Conservation (phyloP, 2,888 invertebrate species). For the Dasysyrphus albostriatus region DNA sequence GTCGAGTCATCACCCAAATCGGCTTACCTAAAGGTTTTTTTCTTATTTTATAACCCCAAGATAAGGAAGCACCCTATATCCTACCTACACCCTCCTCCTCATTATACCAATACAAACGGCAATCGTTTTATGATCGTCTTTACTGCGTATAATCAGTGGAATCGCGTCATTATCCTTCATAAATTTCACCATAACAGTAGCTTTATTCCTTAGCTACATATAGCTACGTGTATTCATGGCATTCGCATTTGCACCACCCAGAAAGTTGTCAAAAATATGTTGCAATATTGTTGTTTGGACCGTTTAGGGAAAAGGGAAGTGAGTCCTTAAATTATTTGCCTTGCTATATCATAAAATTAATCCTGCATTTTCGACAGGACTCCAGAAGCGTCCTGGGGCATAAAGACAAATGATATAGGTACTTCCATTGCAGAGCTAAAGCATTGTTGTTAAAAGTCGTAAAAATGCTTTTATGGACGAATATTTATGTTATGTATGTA, state of each 20-base stretch:
- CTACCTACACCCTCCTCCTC: constrained; percentile 3
- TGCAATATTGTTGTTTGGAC: constrained; percentile 49
- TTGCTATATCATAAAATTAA: constrained; percentile 61
- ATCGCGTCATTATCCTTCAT: constrained; percentile 75
- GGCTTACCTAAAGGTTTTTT: constrained; percentile 23
- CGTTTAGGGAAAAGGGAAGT: constrained; percentile 43
- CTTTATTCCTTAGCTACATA: constrained; percentile 6
- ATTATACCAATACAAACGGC: constrained; percentile 40
- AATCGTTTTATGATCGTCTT: constrained; percentile 75
- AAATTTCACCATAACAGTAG: constrained; percentile 63
- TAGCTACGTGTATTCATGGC: constrained; percentile 41
- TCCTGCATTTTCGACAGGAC: constrained; percentile 55
- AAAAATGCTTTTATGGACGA: constrained; percentile 37
- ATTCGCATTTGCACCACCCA: not conserved
- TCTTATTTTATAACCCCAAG: constrained; percentile 41
- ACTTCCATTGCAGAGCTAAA: not conserved
- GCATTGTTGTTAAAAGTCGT: constrained; percentile 46
- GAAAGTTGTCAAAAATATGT: constrained; percentile 53
- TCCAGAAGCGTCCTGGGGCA: constrained; percentile 12
- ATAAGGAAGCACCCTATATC: constrained; percentile 59
- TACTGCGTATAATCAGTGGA: constrained; percentile 74
- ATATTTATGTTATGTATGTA: not conserved
- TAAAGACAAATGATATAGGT: constrained; percentile 6
- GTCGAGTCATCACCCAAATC: constrained; percentile 38
- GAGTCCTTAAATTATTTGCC: constrained; percentile 46